These are phyloP conservation scores for Euphonia xanthogaster DNA, from an alignment of 2,797 vertebrate species.

Conservation along the genomic window DNA sequence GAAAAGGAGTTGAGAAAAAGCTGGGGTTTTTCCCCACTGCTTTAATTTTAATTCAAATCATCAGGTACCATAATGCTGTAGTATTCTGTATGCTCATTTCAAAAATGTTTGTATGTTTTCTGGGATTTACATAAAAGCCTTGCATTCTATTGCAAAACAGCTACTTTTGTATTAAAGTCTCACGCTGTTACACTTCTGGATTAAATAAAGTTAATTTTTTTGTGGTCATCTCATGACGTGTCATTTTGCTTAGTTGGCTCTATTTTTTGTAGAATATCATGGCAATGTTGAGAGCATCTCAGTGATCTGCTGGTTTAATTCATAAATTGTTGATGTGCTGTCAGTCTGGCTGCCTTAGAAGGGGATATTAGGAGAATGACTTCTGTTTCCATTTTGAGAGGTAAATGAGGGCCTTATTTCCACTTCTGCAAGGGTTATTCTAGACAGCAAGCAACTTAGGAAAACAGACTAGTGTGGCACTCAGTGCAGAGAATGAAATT, in stretches of 20 bases:
- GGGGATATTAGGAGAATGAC: background rate
- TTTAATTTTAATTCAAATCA: background rate
- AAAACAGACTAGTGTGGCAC: background rate
- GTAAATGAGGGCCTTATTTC: background rate
- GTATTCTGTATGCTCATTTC: background rate
- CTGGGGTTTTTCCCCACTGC: background rate
- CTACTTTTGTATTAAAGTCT: background rate
- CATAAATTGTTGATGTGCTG: background rate
- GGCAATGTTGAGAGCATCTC: background rate
- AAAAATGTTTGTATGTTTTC: background rate
- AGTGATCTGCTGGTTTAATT: background rate
- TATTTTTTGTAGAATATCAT: background rate
- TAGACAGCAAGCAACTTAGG: background rate
- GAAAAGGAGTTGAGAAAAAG: background rate
- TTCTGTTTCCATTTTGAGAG: background rate
- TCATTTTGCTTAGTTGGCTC: background rate
- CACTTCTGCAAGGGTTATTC: background rate
- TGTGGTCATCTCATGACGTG: background rate
- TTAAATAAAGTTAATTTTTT: background rate
- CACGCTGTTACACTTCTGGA: background rate
- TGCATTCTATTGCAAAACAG: background rate
- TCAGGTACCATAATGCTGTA: background rate
- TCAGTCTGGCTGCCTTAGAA: background rate
- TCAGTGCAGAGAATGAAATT: background rate
- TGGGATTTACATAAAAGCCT: background rate